phyloP scores from a whole-genome alignment of 2,888 invertebrate species.

The Metacarcinus magister region DNA sequence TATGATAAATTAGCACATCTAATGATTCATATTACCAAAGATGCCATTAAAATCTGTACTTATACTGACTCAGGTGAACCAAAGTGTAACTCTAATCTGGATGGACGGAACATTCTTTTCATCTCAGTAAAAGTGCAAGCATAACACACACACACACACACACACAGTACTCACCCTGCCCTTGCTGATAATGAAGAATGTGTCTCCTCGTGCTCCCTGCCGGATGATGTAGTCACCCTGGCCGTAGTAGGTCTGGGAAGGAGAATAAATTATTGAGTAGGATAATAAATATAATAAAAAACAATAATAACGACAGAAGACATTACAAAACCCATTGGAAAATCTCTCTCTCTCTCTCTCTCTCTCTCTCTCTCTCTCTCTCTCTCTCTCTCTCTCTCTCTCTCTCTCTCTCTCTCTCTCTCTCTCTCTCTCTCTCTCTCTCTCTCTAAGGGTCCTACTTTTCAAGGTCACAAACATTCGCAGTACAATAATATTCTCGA shows the following conservation, averaged over 20 bases:
- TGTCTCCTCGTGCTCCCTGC: slow-evolving; percentile 94
- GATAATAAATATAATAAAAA: background rate
- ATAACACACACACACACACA: background rate
- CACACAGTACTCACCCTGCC: slow-evolving; percentile 88
- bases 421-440: slow-evolving; percentile 51
- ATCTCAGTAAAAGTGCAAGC: too few relatives aligned
- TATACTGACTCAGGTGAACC: background rate
- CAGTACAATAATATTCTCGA: background rate
- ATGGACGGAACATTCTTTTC: background rate
- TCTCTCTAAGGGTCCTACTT: background rate
- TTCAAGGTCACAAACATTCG: background rate
- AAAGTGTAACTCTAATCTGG: background rate
- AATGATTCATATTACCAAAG: background rate
- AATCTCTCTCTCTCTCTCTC: background rate
- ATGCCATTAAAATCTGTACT: background rate
- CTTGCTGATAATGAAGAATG: slow-evolving; percentile 95
- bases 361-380: slow-evolving; percentile 18
- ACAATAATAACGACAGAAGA: background rate
- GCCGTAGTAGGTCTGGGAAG: slow-evolving; percentile 90
- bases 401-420: slow-evolving; percentile 39
- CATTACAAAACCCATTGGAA: background rate
- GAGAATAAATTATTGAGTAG: slow-evolving; percentile 6
- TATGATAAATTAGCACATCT: background rate
- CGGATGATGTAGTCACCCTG: slow-evolving; percentile 91
- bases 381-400: slow-evolving; percentile 35